Conservation (phyloP, 1,140 invertebrate species). For the Delia radicum region DNA sequence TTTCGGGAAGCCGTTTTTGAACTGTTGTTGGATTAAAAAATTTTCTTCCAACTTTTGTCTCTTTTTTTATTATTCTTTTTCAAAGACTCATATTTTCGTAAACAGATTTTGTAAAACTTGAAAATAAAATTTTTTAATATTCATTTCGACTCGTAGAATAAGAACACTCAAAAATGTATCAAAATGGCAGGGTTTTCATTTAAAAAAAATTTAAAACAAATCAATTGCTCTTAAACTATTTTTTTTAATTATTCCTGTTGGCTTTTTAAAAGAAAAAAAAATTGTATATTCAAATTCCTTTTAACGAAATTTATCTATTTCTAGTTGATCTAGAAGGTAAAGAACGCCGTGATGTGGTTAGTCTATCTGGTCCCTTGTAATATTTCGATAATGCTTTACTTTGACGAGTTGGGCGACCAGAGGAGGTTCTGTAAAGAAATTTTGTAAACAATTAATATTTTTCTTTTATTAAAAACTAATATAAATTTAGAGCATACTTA, state of each 20-base stretch:
- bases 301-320: constrained; percentile 24
- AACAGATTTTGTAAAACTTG: no score
- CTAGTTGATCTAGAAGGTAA: constrained; percentile 19
- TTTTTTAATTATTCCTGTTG: no score
- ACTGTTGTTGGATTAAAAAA: no score
- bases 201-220: neutral
- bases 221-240: neutral
- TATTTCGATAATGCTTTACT: constrained; percentile 52
- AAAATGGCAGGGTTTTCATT: no score
- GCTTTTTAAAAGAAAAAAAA: no score
- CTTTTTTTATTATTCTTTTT: no score
- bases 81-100: no score
- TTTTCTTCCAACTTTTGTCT: no score
- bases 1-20: no score
- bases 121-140: no score
- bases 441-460: neutral
- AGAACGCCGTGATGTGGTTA: neutral
- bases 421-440: constrained; percentile 1
- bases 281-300: no score
- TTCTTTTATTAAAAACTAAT: neutral
- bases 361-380: constrained; percentile 42
- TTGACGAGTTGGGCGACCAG: constrained; percentile 39
- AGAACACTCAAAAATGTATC: neutral
- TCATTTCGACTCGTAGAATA: no score
- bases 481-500: neutral